A percentile compares a stretch with the other conserved stretches of the same genome.
These are phyloP conservation scores for Elegia similella DNA, from an alignment of 2,888 invertebrate genomes.

Conservation along the genomic window DNA sequence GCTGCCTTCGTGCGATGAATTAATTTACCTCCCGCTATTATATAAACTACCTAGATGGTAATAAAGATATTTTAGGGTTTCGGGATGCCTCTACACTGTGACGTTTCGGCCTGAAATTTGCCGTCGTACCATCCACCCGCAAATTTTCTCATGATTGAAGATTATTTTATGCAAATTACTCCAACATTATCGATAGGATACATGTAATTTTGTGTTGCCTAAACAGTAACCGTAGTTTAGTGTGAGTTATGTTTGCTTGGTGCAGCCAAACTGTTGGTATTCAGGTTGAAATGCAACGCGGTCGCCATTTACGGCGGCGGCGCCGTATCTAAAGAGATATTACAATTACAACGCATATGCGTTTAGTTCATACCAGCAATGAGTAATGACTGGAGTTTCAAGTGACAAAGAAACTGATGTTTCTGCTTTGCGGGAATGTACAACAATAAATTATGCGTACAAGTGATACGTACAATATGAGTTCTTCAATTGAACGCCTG, in stretches of 20 bases:
- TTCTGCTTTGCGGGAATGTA: background rate
- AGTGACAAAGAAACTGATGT: background rate
- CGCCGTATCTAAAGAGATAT: background rate
- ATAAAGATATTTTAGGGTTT: conserved; percentile 61
- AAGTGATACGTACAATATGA: too few species aligned
- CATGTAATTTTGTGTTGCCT: background rate
- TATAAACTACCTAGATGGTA: conserved; percentile 68
- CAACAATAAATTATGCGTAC: background rate
- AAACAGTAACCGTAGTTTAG: background rate
- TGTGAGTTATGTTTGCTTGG: background rate
- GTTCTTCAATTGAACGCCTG: too few species aligned
- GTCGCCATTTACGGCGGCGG: background rate
- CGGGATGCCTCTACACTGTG: conserved; percentile 42
- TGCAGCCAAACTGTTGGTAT: conserved; percentile 2
- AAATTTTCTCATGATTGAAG: conserved; percentile 55
- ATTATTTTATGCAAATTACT: conserved; percentile 34
- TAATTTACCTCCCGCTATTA: conserved; percentile 67
- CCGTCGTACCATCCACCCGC: conserved; percentile 38
- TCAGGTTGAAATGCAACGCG: conserved; percentile 4
- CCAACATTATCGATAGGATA: background rate
- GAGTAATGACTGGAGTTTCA: background rate
- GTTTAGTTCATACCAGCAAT: background rate
- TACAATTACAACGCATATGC: background rate
- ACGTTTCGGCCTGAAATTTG: conserved; percentile 43
- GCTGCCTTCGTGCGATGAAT: conserved; percentile 69